Evolutionary conservation across 2,888 invertebrate genomes (phyloP).

Genomic region (Eristalinus sepulchralis): DNA sequence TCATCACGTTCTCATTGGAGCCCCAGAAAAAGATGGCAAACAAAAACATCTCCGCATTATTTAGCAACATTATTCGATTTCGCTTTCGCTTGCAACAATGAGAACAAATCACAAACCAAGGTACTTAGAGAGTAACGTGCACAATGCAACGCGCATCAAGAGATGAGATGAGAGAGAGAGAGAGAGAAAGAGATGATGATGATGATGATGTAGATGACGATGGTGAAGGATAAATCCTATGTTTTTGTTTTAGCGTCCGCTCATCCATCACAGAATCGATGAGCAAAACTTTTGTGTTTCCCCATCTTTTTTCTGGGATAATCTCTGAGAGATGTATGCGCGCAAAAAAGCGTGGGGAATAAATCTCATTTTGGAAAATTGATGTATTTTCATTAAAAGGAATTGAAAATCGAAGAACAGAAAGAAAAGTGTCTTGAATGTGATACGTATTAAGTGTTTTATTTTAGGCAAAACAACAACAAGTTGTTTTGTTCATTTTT

Average conservation of each 20-base stretch:
- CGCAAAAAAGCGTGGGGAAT: not conserved
- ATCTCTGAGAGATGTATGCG: constrained; percentile 56
- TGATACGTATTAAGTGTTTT: constrained; percentile 61
- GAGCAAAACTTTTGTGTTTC: constrained; percentile 5
- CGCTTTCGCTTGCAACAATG: not conserved
- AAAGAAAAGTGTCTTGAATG: constrained; percentile 61
- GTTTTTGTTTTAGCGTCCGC: constrained; percentile 29
- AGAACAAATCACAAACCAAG: not conserved
- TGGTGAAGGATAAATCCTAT: constrained; percentile 10
- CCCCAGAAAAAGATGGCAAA: not conserved
- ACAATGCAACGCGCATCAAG: not conserved
- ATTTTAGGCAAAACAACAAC: not conserved
- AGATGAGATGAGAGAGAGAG: not conserved
- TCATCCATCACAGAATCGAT: constrained; percentile 26
- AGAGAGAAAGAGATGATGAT: not conserved
- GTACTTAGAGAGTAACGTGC: not conserved
- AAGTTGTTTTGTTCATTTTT: not conserved
- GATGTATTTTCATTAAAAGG: constrained; percentile 55
- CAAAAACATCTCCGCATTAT: not conserved
- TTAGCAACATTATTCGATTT: not conserved
- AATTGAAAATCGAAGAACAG: not conserved
- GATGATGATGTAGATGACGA: not conserved
- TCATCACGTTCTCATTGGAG: not conserved
- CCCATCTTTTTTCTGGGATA: not conserved
- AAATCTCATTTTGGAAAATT: constrained; percentile 55